A percentile compares a stretch with the other conserved stretches of the same genome.
Evolutionary conservation across 2,888 invertebrate species (phyloP).

Genomic region (Campaea margaritaria): DNA sequence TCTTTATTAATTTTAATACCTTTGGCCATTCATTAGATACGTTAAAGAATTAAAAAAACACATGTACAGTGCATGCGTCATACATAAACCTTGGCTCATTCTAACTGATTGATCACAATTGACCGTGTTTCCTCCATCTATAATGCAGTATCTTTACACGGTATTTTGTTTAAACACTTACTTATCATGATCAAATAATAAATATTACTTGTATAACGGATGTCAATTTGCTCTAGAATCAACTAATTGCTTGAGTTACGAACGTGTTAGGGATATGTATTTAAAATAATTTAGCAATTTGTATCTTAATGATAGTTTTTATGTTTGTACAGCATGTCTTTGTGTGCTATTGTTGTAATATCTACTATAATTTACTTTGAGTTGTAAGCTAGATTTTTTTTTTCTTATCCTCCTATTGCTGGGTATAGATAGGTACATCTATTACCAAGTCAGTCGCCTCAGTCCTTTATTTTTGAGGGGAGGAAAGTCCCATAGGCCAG

Average conservation of each 20-base stretch:
- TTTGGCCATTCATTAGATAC: too few species aligned
- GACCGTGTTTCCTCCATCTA: constrained; percentile 8
- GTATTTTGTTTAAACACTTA: constrained; percentile 12
- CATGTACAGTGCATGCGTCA: constrained; percentile 33
- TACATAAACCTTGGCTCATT: constrained; percentile 44
- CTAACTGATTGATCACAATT: constrained; percentile 7
- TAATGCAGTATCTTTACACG: constrained; percentile 1
- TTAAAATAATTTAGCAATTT: constrained; percentile 19
- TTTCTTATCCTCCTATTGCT: too few species aligned
- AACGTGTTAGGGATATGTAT: constrained; percentile 1
- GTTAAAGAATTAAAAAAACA: background rate
- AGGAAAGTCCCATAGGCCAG: too few species aligned
- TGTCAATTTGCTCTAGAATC: constrained; percentile 18
- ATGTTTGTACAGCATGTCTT: background rate
- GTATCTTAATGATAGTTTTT: constrained; percentile 18
- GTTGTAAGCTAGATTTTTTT: too few species aligned
- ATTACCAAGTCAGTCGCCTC: too few species aligned
- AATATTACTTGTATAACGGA: constrained; percentile 14
- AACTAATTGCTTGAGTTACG: constrained; percentile 11
- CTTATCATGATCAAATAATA: too few species aligned
- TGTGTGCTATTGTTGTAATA: constrained; percentile 1
- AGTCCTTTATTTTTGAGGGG: too few species aligned
- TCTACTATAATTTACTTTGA: background rate
- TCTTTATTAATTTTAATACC: background rate
- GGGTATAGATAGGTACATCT: too few species aligned